Evolutionary conservation across 2,113 vertebrate genomes (phyloP).

Genomic region (Bos taurus): ARS-UCD2.0 NC_037357.1:97588001-97588500

Average conservation of each 20-base stretch:
- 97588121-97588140: constrained; percentile 46
- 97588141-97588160: background rate
- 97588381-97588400: background rate
- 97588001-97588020: background rate
- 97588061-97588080: background rate
- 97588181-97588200: constrained; percentile 49
- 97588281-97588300: constrained; percentile 38
- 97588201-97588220: constrained; percentile 62
- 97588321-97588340: constrained; percentile 34
- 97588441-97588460: background rate
- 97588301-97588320: constrained; percentile 21
- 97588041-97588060: constrained; percentile 1
- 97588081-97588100: constrained; percentile 8
- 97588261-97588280: background rate
- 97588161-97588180: constrained; percentile 23
- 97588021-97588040: background rate
- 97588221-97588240: background rate
- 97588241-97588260: background rate
- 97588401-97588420: background rate
- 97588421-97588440: background rate
- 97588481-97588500: background rate
- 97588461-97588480: background rate
- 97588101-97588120: background rate
- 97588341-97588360: background rate
- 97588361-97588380: constrained; percentile 5